Evolutionary conservation across 2,797 vertebrate genomes (phyloP), one percentile per base, ranked within the genome.

Genomic region (Rhynchotus rufescens): DNA sequence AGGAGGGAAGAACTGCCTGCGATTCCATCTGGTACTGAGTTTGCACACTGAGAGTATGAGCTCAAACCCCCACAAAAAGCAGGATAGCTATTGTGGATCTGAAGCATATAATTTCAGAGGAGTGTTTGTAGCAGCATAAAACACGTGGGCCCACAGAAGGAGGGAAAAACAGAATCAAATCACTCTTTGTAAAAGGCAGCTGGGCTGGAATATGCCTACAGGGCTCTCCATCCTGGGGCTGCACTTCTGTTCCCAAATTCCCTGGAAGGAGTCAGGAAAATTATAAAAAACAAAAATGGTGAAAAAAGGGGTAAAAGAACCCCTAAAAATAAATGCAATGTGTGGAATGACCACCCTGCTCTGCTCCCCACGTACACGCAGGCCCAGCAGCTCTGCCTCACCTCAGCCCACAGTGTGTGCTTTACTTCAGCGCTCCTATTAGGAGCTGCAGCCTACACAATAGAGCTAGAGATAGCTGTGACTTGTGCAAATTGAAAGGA

Each of bases 91-190:
- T 26, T 66, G 88, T 60, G 88, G 82, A 89, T 89, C 12, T 60
- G 82, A 92, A 90, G 84, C 64, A 61, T 71, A 3, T 86, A 38
- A 93, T 94, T 92, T 94, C 82, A 94, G 71, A 90, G 83, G 30
- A 88, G 76, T 3, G 20, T 80, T 73, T 87, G 88, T 49, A 92
- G 86, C 82, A 93, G 67, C 60, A 95, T 66, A 94, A 92, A 90
- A 90, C 34, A 92, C 0, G 17, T 89, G 85, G 90, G 82, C 82
- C 90, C 38, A 59, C 4, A 91, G 84, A 92, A 92, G 81, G 78
- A 86, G 38, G 72, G 84, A 78, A 88, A 89, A 67, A 91, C 77
- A 90, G 81, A 93, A 90, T 88, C 38, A 60, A 82, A 87, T 90
- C 75, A 54, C 85, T 84, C 73, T 69, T 83, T 0, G 2, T 61